These are phyloP conservation scores for Otus sunia DNA, from an alignment of 2,113 vertebrate species.

Conservation along the genomic window DNA sequence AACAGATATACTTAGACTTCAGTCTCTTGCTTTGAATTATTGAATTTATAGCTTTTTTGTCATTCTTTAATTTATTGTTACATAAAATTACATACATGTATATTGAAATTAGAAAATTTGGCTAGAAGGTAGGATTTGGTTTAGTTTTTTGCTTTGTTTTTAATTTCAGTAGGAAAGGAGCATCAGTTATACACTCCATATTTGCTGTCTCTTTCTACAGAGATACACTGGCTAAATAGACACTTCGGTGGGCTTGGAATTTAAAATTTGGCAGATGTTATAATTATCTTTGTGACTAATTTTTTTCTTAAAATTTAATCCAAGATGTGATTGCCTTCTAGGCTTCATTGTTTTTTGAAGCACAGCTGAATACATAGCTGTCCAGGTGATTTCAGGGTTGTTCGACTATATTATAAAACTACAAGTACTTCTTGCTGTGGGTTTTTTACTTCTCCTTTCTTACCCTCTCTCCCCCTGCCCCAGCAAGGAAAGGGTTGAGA, in stretches of 20 bases:
- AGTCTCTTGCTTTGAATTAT: neutral
- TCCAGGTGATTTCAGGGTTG: neutral
- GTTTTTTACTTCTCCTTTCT: neutral
- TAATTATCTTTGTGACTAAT: neutral
- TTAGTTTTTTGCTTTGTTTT: neutral
- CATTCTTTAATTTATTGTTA: neutral
- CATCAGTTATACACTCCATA: neutral
- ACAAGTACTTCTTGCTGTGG: neutral
- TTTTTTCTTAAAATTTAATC: neutral
- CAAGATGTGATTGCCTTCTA: neutral
- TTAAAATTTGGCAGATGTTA: neutral
- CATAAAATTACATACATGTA: neutral
- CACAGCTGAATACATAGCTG: neutral
- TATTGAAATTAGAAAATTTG: neutral
- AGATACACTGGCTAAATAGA: neutral
- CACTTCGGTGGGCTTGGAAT: neutral
- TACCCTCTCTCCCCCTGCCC: accelerated
- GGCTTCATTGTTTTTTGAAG: neutral
- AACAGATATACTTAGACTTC: neutral
- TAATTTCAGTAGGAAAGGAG: neutral
- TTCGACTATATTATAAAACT: neutral
- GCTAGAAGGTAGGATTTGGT: neutral
- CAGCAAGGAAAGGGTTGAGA: neutral
- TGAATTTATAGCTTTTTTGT: neutral
- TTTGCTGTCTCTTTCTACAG: neutral